Conservation (phyloP, 1,140 invertebrate species). For the Globodera rostochiensis region DNA sequence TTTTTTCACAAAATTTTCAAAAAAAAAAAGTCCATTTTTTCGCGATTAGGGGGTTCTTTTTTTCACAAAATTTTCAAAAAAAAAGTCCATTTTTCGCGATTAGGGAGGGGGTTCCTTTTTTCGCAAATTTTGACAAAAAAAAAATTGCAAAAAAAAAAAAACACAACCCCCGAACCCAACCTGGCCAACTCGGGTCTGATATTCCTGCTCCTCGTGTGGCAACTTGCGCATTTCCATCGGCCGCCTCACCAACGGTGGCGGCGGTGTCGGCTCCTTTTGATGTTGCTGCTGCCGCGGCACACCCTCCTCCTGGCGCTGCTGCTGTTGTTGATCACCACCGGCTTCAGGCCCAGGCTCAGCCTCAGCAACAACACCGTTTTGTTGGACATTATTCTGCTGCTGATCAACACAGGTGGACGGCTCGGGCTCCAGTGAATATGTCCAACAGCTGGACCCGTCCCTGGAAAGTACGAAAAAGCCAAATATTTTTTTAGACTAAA, state of each 20-base stretch:
- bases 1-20: too few relatives aligned
- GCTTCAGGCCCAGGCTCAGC: not conserved
- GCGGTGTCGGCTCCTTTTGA: too few relatives aligned
- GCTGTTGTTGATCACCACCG: conserved; percentile 29
- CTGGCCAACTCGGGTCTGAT: conserved; percentile 67
- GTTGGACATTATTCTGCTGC: too few relatives aligned
- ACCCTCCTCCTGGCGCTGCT: too few relatives aligned
- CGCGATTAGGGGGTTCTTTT: conserved; percentile 66
- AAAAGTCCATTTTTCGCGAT: too few relatives aligned
- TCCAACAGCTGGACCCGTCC: conserved; percentile 57
- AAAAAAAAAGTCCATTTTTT: too few relatives aligned
- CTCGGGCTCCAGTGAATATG: conserved; percentile 53
- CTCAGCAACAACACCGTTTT: not conserved
- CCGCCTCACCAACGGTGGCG: conserved; percentile 32
- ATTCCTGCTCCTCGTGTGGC: conserved; percentile 63
- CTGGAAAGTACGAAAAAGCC: conserved; percentile 30
- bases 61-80: conserved; percentile 23
- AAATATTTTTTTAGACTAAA: not conserved
- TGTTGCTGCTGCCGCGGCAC: too few relatives aligned
- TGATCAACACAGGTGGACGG: not conserved
- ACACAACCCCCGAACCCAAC: too few relatives aligned
- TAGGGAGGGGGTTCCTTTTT: conserved; percentile 58
- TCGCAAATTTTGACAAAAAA: too few relatives aligned
- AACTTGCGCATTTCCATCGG: conserved; percentile 45
- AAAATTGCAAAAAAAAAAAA: too few relatives aligned